A percentile compares a stretch with the other conserved stretches of the same genome.
Conservation (phyloP, 1,140 invertebrate genomes). For the Polyergus mexicanus region DNA sequence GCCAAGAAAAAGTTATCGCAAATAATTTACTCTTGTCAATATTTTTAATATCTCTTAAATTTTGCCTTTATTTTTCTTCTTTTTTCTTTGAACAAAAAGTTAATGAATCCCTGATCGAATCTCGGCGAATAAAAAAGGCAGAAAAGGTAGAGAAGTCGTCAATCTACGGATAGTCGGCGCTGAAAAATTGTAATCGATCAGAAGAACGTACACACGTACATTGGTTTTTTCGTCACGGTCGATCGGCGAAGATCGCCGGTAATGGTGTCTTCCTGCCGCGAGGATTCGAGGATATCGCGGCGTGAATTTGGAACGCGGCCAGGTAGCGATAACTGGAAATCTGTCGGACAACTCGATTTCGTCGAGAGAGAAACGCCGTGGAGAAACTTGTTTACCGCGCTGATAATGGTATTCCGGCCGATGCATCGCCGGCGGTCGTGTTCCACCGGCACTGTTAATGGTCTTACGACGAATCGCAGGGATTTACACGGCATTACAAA, state of each 20-base stretch:
- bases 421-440: conserved; percentile 71
- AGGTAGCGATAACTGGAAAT: conserved; percentile 76
- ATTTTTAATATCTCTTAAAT: conserved; percentile 39
- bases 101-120: conserved; percentile 27
- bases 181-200: conserved; percentile 36
- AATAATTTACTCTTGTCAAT: conserved; percentile 23
- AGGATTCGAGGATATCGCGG: conserved; percentile 28
- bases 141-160: conserved; percentile 13
- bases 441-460: conserved; percentile 75
- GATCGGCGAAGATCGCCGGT: conserved; percentile 8
- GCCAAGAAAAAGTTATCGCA: background rate
- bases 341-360: conserved; percentile 76
- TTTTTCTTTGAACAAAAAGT: conserved; percentile 3
- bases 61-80: background rate
- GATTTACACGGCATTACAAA: conserved; percentile 78
- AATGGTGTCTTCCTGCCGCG: conserved; percentile 21
- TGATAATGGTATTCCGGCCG: conserved; percentile 75
- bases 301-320: conserved; percentile 72
- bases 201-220: too few species aligned
- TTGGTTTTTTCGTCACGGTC: background rate
- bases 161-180: background rate
- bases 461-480: conserved; percentile 76
- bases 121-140: background rate
- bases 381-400: conserved; percentile 75
- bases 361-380: conserved; percentile 38